These are phyloP conservation scores for Rhegmatorhina hoffmannsi DNA, from an alignment of 2,113 vertebrate species.

Conservation along the genomic window DNA sequence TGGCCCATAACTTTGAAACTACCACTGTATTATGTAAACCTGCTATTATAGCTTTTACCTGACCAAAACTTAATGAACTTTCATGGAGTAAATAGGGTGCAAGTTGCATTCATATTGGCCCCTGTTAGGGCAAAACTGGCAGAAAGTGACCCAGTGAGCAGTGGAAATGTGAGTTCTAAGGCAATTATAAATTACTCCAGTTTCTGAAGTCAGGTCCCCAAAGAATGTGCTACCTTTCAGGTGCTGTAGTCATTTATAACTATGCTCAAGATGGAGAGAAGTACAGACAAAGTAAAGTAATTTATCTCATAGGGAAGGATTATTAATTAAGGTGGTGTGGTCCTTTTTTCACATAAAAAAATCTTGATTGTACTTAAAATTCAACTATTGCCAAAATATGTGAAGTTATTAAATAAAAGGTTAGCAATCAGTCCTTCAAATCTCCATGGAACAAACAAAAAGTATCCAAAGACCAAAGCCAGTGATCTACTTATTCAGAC, in stretches of 20 bases:
- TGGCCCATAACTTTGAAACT: conserved; percentile 54
- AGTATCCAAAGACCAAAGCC: not conserved
- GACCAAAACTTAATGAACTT: not conserved
- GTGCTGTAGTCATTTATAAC: conserved; percentile 33
- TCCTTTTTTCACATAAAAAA: not conserved
- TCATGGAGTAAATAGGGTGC: not conserved
- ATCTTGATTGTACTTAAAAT: conserved; percentile 42
- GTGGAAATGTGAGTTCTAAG: not conserved
- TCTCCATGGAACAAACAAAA: not conserved
- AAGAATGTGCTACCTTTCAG: not conserved
- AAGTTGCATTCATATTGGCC: not conserved
- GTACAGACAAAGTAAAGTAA: conserved; percentile 40
- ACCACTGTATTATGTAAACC: not conserved
- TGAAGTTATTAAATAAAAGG: conserved; percentile 55
- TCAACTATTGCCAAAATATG: conserved; percentile 29
- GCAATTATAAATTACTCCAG: not conserved
- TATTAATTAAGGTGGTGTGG: conserved; percentile 30
- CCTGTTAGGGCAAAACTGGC: not conserved
- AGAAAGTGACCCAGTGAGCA: not conserved
- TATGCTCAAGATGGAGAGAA: not conserved
- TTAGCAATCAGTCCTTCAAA: conserved; percentile 44
- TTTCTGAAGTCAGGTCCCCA: not conserved
- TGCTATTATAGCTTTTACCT: not conserved
- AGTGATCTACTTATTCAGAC: conserved; percentile 36
- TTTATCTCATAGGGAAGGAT: conserved; percentile 25